Evolutionary conservation across 2,113 vertebrate species (phyloP), one percentile per base, ranked within the genome.

Genomic region (Motacilla tschutschensis): DNA sequence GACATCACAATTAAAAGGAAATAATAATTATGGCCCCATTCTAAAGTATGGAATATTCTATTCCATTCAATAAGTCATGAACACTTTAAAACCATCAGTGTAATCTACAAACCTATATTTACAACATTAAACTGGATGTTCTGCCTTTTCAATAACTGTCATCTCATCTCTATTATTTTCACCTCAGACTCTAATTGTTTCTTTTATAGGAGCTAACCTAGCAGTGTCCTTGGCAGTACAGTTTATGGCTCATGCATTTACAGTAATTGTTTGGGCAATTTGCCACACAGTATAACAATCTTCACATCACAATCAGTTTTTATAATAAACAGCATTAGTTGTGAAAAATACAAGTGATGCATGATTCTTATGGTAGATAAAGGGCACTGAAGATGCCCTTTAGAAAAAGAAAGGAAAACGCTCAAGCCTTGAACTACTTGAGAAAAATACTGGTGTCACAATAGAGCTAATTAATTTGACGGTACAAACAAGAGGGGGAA

Each of bases 221-320:
- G 85, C 79, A 87, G 79, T 93, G 87, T 95, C 91, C 92, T 95
- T 95, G 86, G 83, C 83, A 91, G 85, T 93, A 85, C 67, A 90
- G 74, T 96, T 95, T 95, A 93, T 87, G 87, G 84, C 85, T 76
- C 84, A 93, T 96, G 74, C 84, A 93, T 87, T 95, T 96, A 92
- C 75, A 94, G 89, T 94, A 95, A 95, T 95, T 95, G 74, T 96
- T 94, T 95, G 94, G 91, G 86, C 90, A 96, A 94, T 96, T 95
- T 96, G 89, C 87, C 89, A 93, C 74, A 74, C 72, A 41, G 70
- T 85, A 70, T 91, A 95, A 93, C 72, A 95, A 86, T 94, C 75
- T 91, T 91, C 95, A 94, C 78, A 93, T 94, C 70, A 90, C 64
- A 54, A 93, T 89, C 78, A 63, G 50, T 92, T 96, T 89, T 94